Conservation (phyloP, 2,797 vertebrate genomes). For the Lemur catta region DNA sequence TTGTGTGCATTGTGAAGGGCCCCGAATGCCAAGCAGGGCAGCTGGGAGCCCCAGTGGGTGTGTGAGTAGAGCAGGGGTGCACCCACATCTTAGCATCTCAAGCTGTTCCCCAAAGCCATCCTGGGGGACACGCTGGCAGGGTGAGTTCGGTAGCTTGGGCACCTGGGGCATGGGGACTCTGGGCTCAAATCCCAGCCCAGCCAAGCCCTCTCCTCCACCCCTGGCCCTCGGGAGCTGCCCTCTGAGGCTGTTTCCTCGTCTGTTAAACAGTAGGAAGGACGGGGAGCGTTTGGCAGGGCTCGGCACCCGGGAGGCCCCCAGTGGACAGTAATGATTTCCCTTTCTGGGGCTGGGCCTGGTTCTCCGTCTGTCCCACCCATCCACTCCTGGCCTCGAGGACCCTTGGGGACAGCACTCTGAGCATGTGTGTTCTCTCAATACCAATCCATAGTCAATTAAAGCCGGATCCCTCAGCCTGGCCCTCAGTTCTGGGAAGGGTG, state of each 20-base stretch:
- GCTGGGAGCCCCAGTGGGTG: background rate
- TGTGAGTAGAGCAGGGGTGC: no score
- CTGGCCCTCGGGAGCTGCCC: background rate
- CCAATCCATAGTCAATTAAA: background rate
- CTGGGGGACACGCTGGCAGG: background rate
- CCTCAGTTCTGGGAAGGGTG: background rate
- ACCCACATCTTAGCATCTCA: fast-evolving
- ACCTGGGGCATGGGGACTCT: background rate
- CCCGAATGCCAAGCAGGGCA: fast-evolving
- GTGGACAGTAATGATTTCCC: fast-evolving
- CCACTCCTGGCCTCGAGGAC: slow-evolving; percentile 65
- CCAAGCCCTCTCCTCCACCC: no score
- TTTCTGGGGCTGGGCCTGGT: background rate
- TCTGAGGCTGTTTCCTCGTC: background rate
- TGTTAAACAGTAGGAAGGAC: background rate
- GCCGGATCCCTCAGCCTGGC: background rate
- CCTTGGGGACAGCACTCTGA: background rate
- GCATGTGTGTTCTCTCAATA: fast-evolving
- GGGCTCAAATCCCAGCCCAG: background rate
- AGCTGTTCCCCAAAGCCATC: fast-evolving
- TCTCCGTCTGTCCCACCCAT: background rate
- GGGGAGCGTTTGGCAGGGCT: background rate
- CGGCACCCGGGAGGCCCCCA: fast-evolving
- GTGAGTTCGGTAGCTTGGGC: background rate
- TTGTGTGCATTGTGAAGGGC: background rate